Percentiles rank a stretch among this genome's conserved stretches.
Evolutionary conservation across 2,888 invertebrate species (phyloP).

Genomic region (Drepanosiphum platanoidis): DNA sequence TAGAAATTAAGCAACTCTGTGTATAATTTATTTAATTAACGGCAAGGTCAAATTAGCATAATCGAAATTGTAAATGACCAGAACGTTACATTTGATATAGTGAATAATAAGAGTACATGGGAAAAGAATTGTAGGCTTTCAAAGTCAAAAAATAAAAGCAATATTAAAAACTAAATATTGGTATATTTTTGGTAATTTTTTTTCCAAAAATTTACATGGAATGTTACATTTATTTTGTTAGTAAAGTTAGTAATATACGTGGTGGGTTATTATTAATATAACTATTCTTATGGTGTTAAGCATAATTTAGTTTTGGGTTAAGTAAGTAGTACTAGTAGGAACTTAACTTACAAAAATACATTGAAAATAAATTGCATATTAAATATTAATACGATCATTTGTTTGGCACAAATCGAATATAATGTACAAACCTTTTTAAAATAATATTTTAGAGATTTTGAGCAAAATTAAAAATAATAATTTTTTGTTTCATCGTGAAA

Average conservation of each 20-base stretch:
- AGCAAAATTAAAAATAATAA: slow-evolving; percentile 48
- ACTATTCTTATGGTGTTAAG: slow-evolving; percentile 11
- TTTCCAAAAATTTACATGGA: slow-evolving; percentile 36
- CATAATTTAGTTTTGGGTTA: slow-evolving; percentile 12
- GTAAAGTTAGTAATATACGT: slow-evolving; percentile 39
- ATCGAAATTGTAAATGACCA: too few relatives aligned
- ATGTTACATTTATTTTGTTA: slow-evolving; percentile 44
- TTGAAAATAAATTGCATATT: slow-evolving; percentile 29
- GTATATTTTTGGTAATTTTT: neutral
- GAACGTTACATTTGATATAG: too few relatives aligned
- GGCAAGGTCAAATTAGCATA: too few relatives aligned
- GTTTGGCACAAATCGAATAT: slow-evolving; percentile 56
- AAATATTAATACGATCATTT: slow-evolving; percentile 27
- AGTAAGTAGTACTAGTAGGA: slow-evolving; percentile 51
- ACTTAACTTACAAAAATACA: slow-evolving; percentile 46
- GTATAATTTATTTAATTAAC: too few relatives aligned
- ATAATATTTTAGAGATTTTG: slow-evolving; percentile 40
- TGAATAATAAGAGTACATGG: too few relatives aligned
- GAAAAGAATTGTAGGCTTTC: neutral
- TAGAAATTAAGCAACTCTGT: too few relatives aligned
- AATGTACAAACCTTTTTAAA: slow-evolving; percentile 11
- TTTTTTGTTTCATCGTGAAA: neutral
- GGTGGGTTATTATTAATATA: neutral
- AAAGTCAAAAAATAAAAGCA: neutral
- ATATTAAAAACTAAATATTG: slow-evolving; percentile 12